These are phyloP conservation scores for Morpho achilles DNA, from an alignment of 2,888 invertebrate genomes.

Conservation along the genomic window DNA sequence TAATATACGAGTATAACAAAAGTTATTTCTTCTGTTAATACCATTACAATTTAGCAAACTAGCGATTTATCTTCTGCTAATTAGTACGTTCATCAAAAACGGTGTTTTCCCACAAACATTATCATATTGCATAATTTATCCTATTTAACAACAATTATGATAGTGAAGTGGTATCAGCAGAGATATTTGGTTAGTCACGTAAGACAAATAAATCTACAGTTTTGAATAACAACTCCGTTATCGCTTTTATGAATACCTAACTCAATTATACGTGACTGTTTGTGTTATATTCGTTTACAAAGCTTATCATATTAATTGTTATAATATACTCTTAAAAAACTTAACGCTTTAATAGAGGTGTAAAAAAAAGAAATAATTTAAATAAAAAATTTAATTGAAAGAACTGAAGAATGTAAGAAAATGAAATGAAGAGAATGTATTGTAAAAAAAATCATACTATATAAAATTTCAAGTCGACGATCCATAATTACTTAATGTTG, in stretches of 20 bases:
- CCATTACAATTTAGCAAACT: conserved; percentile 6
- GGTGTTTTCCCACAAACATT: conserved; percentile 39
- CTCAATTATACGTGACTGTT: neutral
- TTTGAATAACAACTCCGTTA: neutral
- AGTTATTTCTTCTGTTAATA: conserved; percentile 8
- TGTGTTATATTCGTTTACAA: neutral
- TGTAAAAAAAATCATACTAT: too few species aligned
- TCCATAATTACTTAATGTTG: too few species aligned
- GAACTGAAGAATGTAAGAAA: too few species aligned
- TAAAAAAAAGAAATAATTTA: too few species aligned
- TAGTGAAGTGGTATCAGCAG: conserved; percentile 39
- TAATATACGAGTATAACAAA: neutral
- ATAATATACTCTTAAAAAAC: too few species aligned
- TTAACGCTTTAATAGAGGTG: too few species aligned
- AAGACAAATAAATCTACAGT: conserved; percentile 13
- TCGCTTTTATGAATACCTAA: conserved; percentile 1
- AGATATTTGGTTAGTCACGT: conserved; percentile 29
- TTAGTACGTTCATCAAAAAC: conserved; percentile 29
- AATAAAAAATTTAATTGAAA: too few species aligned
- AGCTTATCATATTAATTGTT: neutral
- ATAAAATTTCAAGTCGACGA: too few species aligned
- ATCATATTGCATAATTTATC: conserved; percentile 44
- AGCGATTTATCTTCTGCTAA: conserved; percentile 1
- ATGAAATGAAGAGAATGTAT: too few species aligned
- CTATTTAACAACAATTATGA: conserved; percentile 50